These are phyloP conservation scores for Chitala chitala DNA, from an alignment of 2,113 vertebrate species.

Conservation along the genomic window DNA sequence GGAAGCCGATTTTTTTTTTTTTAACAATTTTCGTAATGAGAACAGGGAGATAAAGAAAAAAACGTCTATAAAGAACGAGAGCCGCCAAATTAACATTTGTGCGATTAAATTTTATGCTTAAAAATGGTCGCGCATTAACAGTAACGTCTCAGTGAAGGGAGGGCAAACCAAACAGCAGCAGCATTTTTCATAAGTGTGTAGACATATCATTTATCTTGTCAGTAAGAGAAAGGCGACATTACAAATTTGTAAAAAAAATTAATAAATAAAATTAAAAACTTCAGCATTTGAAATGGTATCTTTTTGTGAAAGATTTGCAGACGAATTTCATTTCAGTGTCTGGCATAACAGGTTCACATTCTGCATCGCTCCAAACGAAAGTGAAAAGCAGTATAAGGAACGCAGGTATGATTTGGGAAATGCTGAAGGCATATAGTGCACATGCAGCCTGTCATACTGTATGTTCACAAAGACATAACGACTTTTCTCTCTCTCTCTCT, in stretches of 20 bases:
- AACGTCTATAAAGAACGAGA: background rate
- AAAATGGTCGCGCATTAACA: too few species aligned
- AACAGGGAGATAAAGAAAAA: slow-evolving; percentile 2
- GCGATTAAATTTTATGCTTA: too few species aligned
- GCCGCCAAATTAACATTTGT: background rate
- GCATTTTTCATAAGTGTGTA: too few species aligned
- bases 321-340: background rate
- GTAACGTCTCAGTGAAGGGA: background rate
- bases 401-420: too few species aligned
- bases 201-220: too few species aligned
- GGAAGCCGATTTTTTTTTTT: too few species aligned
- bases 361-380: too few species aligned
- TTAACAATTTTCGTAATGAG: slow-evolving; percentile 15
- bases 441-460: slow-evolving; percentile 33
- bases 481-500: slow-evolving; percentile 41
- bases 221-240: too few species aligned
- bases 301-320: background rate
- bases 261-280: too few species aligned
- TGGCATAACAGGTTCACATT: background rate
- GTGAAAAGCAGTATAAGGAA: background rate
- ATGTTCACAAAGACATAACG: slow-evolving; percentile 64
- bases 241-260: too few species aligned
- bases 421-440: too few species aligned
- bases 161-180: background rate
- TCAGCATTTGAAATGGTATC: background rate